These are phyloP conservation scores for Amazona guildingii DNA, from an alignment of 2,113 vertebrate genomes.

Conservation along the genomic window DNA sequence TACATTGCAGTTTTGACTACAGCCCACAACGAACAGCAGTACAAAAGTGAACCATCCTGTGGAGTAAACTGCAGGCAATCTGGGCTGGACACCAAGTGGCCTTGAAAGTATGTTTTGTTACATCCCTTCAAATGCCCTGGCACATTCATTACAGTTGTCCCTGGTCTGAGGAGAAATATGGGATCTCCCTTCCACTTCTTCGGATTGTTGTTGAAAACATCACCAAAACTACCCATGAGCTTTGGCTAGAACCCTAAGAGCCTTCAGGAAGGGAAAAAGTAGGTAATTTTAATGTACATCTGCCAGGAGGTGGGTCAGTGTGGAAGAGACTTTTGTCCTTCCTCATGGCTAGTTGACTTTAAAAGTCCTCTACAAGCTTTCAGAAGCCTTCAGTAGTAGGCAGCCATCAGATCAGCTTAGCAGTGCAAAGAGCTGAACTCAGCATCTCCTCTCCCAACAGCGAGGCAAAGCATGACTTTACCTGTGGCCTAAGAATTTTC, in stretches of 20 bases:
- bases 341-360: rapidly evolving
- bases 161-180: background rate
- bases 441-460: background rate
- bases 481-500: background rate
- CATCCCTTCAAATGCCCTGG: background rate
- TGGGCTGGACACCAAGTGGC: background rate
- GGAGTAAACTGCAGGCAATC: background rate
- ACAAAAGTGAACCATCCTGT: background rate
- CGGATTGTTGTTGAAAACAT: background rate
- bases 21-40: background rate
- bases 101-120: background rate
- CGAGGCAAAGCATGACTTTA: background rate
- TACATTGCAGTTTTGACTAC: background rate
- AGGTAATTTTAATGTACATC: background rate
- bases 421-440: background rate
- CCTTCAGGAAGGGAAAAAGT: background rate
- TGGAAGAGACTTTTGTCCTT: background rate
- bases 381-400: background rate
- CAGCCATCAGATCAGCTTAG: background rate
- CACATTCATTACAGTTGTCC: background rate
- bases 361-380: background rate
- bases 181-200: background rate
- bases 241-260: background rate
- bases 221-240: background rate
- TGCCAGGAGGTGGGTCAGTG: background rate